These are phyloP conservation scores for Bergia puertoricense DNA, from an alignment of 92 coral and sea anemone species.

Conservation along the genomic window DNA sequence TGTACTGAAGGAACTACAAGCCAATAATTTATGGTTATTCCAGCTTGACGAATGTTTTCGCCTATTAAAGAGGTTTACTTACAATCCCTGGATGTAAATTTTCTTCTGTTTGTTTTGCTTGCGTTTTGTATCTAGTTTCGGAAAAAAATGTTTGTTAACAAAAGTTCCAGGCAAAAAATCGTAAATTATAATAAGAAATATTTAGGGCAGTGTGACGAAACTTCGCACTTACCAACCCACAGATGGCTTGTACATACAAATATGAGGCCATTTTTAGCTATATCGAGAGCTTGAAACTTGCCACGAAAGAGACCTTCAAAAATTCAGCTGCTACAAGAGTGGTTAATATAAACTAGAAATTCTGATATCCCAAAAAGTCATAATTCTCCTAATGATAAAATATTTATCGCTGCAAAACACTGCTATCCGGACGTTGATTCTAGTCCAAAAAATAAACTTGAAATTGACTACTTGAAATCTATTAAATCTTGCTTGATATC, in stretches of 20 bases:
- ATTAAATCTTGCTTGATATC: neutral
- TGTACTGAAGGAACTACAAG: neutral
- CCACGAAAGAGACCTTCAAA: neutral
- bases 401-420: conserved; percentile 30
- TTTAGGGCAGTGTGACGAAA: neutral
- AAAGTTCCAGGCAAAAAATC: neutral
- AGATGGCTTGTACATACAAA: conserved; percentile 6
- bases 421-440: neutral
- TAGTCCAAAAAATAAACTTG: conserved; percentile 14
- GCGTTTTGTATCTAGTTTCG: neutral
- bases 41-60: neutral
- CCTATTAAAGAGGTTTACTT: neutral
- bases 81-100: conserved; percentile 1
- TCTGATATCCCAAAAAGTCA: neutral
- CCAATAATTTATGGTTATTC: neutral
- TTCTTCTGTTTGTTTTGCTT: conserved; percentile 15
- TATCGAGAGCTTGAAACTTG: neutral
- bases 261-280: neutral
- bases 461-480: conserved; percentile 4
- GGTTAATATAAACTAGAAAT: neutral
- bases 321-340: neutral
- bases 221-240: neutral
- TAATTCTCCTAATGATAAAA: conserved; percentile 18
- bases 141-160: neutral
- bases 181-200: neutral